Base-by-base conservation (phyloP, 2,113 vertebrate species). In the Acrocephalus kingi region DNA sequence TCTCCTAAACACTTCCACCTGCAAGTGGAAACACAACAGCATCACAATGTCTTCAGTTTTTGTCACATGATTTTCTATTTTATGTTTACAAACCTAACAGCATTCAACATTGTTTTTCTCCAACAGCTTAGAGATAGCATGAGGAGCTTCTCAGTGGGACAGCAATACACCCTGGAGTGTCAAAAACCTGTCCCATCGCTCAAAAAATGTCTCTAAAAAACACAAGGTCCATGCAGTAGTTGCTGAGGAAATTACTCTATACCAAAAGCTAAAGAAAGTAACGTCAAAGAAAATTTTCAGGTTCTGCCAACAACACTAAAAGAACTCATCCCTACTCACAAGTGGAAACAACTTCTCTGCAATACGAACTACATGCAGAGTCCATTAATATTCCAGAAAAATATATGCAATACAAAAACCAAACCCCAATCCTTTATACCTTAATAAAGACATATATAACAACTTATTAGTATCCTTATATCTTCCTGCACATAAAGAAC, bases 1-100 rank as follows among this genome's bases (percentile, higher is more conserved):
- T 99, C 99, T 4, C 99, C 99, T 3, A 99, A 97, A 93, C 98
- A 98, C 96, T 98, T 99, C 99, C 99, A 99, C 72, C 99, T 99
- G 95, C 54, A 63, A 7, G 33, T 35, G 45, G 48, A 66, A 79
- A 92, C 55, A 89, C 37, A 87, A 48, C 0, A 0, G 31, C 30
- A 91, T 19, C 41, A 52, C n/a, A 62, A 30, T 13, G 22, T n/a
- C 22, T 25, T 51, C 55, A 76, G 48, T 24, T 55, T 51, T 39
- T 31, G 15, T 8, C 35, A 54, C 15, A 11, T 45, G 56, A 19
- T 54, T 59, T 90, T 71, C 62, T 68, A 31, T 8, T 74, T n/a
- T 52, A 31, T 19, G 21, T 41, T 88, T 73, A 71, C 9, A 90
- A 84, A 72, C 7, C 16, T 43, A 84, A 49, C 4, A 75, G 49